These are phyloP conservation scores for Trissolcus japonicus DNA, from an alignment of 2,888 invertebrate genomes.

Conservation along the genomic window DNA sequence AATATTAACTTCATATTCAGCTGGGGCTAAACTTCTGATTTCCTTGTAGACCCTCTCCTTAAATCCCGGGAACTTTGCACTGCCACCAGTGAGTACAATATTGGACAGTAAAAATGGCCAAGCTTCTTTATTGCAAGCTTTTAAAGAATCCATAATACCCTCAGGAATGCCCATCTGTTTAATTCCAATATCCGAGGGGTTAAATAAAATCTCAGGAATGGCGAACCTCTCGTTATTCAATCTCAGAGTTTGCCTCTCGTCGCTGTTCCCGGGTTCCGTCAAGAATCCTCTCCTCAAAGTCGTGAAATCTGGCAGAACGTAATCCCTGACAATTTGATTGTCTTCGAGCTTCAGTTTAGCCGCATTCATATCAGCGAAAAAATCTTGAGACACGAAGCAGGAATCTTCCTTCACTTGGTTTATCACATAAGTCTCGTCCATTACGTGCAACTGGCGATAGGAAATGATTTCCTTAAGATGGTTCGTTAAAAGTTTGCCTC, in stretches of 20 bases:
- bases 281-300: constrained; percentile 88
- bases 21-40: constrained; percentile 86
- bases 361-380: constrained; percentile 86
- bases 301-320: constrained; percentile 97
- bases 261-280: constrained; percentile 74
- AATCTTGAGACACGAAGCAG: constrained; percentile 93
- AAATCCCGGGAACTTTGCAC: constrained; percentile 89
- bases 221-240: constrained; percentile 96
- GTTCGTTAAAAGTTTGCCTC: constrained; percentile 97
- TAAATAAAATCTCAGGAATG: constrained; percentile 95
- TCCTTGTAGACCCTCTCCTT: constrained; percentile 86
- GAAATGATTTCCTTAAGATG: constrained; percentile 98
- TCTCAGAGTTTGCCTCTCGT: constrained; percentile 86
- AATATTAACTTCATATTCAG: constrained; percentile 87
- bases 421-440: constrained; percentile 99
- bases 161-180: constrained; percentile 94
- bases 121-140: constrained; percentile 84
- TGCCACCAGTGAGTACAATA: constrained; percentile 91
- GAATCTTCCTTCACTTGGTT: constrained; percentile 99
- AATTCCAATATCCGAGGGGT: constrained; percentile 96
- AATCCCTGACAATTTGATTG: constrained; percentile 89
- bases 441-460: constrained; percentile 96
- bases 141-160: constrained; percentile 87
- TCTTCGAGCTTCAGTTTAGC: constrained; percentile 79
- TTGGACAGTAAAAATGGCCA: constrained; percentile 88